Conservation (phyloP, 2,888 invertebrate genomes). For the Polylopha cassiicola region DNA sequence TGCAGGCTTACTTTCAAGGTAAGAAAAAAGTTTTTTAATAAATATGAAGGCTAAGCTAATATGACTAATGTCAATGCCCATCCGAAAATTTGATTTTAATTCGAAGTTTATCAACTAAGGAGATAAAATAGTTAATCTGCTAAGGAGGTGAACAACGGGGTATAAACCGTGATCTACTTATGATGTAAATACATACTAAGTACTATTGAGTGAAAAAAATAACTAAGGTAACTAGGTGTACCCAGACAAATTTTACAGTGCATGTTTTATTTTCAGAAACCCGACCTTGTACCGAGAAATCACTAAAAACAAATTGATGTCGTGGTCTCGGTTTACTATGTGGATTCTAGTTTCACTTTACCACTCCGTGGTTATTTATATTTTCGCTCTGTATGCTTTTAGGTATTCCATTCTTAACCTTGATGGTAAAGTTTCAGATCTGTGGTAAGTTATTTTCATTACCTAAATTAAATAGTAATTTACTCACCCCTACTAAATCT, state of each 20-base stretch:
- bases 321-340: conserved; percentile 76
- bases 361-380: conserved; percentile 81
- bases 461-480: too few relatives aligned
- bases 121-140: too few relatives aligned
- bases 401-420: conserved; percentile 64
- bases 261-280: too few relatives aligned
- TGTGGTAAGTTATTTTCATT: conserved; percentile 54
- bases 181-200: conserved; percentile 9
- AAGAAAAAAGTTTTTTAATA: conserved; percentile 32
- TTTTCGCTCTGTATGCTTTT: conserved; percentile 65
- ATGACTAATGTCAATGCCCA: too few relatives aligned
- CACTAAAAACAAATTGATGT: conserved; percentile 79
- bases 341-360: conserved; percentile 80
- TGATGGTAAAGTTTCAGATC: conserved; percentile 72
- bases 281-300: conserved; percentile 83
- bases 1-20: conserved; percentile 71
- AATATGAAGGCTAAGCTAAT: too few relatives aligned
- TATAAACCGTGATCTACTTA: conserved; percentile 1
- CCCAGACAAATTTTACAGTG: too few relatives aligned
- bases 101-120: too few relatives aligned
- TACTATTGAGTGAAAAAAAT: too few relatives aligned
- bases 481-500: too few relatives aligned
- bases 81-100: too few relatives aligned
- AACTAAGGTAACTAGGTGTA: too few relatives aligned
- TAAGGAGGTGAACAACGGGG: too few relatives aligned